phyloP scores from a whole-genome alignment of 2,888 invertebrate genomes.

The Hipparchia sbordonii region DNA sequence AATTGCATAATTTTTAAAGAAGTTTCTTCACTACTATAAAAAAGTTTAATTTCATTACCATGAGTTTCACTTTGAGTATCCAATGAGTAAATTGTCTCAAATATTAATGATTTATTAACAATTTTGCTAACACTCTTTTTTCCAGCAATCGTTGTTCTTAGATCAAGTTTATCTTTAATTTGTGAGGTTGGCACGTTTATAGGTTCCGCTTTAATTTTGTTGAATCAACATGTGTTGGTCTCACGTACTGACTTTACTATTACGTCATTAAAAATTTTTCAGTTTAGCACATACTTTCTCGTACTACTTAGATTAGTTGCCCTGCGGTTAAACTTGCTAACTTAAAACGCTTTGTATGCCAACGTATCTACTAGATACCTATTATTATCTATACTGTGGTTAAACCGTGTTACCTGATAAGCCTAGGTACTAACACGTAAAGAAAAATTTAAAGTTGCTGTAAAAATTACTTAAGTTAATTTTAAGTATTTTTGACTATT shows the following conservation, averaged over 20 bases:
- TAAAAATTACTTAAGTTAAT: too few species aligned
- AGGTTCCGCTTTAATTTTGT: slow-evolving; percentile 69
- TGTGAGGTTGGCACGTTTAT: slow-evolving; percentile 54
- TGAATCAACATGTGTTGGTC: slow-evolving; percentile 72
- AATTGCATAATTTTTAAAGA: background rate
- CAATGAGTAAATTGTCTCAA: background rate
- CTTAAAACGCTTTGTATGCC: too few species aligned
- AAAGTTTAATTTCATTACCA: background rate
- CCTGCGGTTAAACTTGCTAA: too few species aligned
- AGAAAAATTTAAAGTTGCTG: too few species aligned
- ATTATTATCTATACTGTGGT: too few species aligned
- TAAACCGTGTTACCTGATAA: too few species aligned
- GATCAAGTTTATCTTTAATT: slow-evolving; percentile 27
- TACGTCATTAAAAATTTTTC: slow-evolving; percentile 8
- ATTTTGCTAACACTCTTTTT: background rate
- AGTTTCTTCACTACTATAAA: background rate
- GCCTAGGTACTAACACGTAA: too few species aligned
- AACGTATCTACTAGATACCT: too few species aligned
- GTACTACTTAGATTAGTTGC: background rate
- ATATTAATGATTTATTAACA: background rate
- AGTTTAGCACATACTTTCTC: slow-evolving; percentile 15
- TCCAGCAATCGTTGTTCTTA: slow-evolving; percentile 1
- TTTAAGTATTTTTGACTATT: too few species aligned
- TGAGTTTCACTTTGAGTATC: background rate
- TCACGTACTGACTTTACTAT: slow-evolving; percentile 62